Percentiles rank a stretch among this genome's conserved stretches.
These are phyloP conservation scores for Diarsia mendica DNA, from an alignment of 2,888 invertebrate genomes.

Conservation along the genomic window DNA sequence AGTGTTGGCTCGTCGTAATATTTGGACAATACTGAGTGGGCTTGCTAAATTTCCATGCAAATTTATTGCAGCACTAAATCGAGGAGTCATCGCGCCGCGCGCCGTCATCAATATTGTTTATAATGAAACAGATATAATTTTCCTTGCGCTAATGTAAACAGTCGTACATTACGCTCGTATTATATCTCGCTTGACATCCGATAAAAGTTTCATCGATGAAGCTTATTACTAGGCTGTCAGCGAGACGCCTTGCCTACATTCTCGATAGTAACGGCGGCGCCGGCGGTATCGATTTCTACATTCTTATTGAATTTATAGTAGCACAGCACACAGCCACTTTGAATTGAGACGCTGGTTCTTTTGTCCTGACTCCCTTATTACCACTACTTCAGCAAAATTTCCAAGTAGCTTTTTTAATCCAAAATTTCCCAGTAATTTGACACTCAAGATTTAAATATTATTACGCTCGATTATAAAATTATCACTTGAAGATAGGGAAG, in stretches of 20 bases:
- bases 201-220: slow-evolving; percentile 59
- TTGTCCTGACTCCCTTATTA: slow-evolving; percentile 11
- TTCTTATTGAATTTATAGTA: slow-evolving; percentile 55
- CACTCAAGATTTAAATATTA: slow-evolving; percentile 56
- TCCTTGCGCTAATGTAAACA: slow-evolving; percentile 50
- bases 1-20: slow-evolving; percentile 80
- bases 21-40: slow-evolving; percentile 81
- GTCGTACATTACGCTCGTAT: slow-evolving; percentile 52
- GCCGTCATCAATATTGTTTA: slow-evolving; percentile 67
- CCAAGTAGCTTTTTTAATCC: slow-evolving; percentile 20
- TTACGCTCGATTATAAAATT: no score
- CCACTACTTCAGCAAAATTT: not conserved
- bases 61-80: slow-evolving; percentile 81
- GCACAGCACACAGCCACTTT: slow-evolving; percentile 28
- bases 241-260: slow-evolving; percentile 48
- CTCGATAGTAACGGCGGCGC: slow-evolving; percentile 52
- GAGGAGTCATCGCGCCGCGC: slow-evolving; percentile 71
- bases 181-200: slow-evolving; percentile 54
- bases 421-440: slow-evolving; percentile 18
- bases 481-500: slow-evolving; percentile 60
- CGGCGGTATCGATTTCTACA: slow-evolving; percentile 54
- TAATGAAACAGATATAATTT: slow-evolving; percentile 61
- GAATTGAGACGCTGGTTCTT: slow-evolving; percentile 11
- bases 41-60: slow-evolving; percentile 81
- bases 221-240: slow-evolving; percentile 57